These are phyloP conservation scores for Phrynosoma blainvillii DNA, from an alignment of 2,113 vertebrate genomes.

Conservation along the genomic window DNA sequence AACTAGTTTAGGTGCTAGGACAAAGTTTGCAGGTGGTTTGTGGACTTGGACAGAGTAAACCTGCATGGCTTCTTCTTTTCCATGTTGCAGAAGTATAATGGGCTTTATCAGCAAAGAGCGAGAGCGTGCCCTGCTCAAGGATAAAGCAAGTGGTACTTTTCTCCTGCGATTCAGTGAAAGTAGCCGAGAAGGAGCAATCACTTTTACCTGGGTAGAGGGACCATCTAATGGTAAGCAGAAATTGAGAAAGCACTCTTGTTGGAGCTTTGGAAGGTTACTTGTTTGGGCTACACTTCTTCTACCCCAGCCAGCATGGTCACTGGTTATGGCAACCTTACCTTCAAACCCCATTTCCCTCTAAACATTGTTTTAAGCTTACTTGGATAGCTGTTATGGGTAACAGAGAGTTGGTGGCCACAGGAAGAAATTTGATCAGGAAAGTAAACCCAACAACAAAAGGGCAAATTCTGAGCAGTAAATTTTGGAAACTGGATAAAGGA, in stretches of 20 bases:
- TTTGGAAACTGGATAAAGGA: too few species aligned
- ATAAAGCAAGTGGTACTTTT: conserved; percentile 89
- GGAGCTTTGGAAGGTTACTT: too few species aligned
- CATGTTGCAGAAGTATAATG: conserved; percentile 85
- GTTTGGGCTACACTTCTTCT: not conserved
- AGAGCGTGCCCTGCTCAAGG: conserved; percentile 85
- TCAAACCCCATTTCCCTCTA: too few species aligned
- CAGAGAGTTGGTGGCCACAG: too few species aligned
- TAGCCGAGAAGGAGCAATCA: conserved; percentile 94
- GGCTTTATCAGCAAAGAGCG: conserved; percentile 96
- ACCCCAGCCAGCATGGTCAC: not conserved
- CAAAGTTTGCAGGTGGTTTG: not conserved
- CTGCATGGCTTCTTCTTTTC: not conserved
- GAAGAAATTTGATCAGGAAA: too few species aligned
- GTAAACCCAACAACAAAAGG: too few species aligned
- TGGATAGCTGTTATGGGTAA: too few species aligned
- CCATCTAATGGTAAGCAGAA: conserved; percentile 79
- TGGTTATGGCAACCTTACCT: too few species aligned
- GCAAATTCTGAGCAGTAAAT: too few species aligned
- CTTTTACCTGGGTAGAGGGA: conserved; percentile 96
- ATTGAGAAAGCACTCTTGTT: not conserved
- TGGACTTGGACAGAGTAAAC: not conserved
- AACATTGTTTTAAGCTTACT: too few species aligned
- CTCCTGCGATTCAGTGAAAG: conserved; percentile 96
- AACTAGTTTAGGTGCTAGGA: not conserved